Evolutionary conservation across 2,888 invertebrate genomes (phyloP).

Genomic region (Ophion obscuratus): DNA sequence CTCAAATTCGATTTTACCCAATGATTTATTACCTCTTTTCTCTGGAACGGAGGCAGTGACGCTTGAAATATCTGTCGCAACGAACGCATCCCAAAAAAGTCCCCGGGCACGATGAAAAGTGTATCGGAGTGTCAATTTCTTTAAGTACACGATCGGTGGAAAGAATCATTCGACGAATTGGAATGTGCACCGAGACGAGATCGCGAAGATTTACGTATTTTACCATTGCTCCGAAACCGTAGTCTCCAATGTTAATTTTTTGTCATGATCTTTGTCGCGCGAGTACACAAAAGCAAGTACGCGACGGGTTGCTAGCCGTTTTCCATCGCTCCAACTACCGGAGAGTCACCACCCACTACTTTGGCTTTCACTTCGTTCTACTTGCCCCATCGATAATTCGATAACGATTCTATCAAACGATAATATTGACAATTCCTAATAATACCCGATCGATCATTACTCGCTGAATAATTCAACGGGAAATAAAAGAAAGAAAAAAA

Average conservation of each 20-base stretch:
- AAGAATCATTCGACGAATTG: constrained; percentile 10
- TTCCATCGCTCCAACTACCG: constrained; percentile 21
- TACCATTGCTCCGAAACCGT: background rate
- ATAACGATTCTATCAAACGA: background rate
- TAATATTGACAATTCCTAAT: too few relatives aligned
- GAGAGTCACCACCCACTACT: background rate
- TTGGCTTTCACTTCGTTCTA: background rate
- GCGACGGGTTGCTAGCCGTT: background rate
- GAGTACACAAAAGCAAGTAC: constrained; percentile 15
- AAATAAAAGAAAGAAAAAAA: background rate
- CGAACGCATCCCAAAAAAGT: background rate
- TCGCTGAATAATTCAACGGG: background rate
- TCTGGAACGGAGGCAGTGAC: constrained; percentile 62
- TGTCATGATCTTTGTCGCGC: background rate
- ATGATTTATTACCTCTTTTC: constrained; percentile 38
- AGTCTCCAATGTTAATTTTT: background rate
- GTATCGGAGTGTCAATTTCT: constrained; percentile 16
- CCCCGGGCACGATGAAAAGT: background rate
- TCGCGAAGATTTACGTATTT: constrained; percentile 17
- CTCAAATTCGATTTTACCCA: constrained; percentile 22
- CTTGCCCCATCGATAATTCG: background rate
- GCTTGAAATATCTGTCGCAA: constrained; percentile 32
- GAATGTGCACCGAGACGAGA: constrained; percentile 26
- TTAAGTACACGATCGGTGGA: constrained; percentile 51
- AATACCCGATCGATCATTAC: background rate